Conservation (phyloP, 1,140 invertebrate species). For the Dinoponera quadriceps region DNA sequence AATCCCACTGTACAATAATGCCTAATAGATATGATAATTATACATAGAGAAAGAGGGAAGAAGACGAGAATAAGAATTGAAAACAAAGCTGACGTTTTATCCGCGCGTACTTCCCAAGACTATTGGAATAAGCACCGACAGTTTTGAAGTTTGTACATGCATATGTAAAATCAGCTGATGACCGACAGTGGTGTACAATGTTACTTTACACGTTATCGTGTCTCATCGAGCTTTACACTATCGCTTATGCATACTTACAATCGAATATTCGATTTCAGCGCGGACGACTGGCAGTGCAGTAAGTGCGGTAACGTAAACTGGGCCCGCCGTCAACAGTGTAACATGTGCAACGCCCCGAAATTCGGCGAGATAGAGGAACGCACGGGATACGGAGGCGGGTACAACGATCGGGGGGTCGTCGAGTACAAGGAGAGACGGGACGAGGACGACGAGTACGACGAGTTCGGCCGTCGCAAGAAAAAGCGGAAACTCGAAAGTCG, state of each 20-base stretch:
- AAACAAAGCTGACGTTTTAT: neutral
- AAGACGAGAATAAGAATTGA: neutral
- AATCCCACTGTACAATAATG: neutral
- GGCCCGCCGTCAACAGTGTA: slow-evolving; percentile 98
- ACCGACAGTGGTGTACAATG: neutral
- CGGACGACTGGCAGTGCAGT: slow-evolving; percentile 99
- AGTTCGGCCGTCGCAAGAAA: slow-evolving; percentile 97
- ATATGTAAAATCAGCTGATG: slow-evolving; percentile 5
- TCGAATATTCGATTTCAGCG: slow-evolving; percentile 89
- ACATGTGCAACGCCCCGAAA: slow-evolving; percentile 99
- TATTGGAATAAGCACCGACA: slow-evolving; percentile 13
- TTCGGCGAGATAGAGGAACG: slow-evolving; percentile 95
- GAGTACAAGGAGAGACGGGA: slow-evolving; percentile 95
- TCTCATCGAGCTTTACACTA: slow-evolving; percentile 2
- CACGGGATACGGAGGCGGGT: slow-evolving; percentile 94
- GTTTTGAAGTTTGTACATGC: neutral
- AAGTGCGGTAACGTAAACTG: slow-evolving; percentile 99
- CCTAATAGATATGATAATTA: neutral
- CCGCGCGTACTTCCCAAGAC: neutral
- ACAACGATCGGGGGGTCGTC: slow-evolving; percentile 96
- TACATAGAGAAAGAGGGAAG: neutral
- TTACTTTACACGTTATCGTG: slow-evolving; percentile 18
- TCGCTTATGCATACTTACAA: neutral
- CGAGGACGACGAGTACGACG: slow-evolving; percentile 97
- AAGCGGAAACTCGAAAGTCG: slow-evolving; percentile 86